phyloP scores from a whole-genome alignment of 2,888 invertebrate species.

The Eristalis tenax region DNA sequence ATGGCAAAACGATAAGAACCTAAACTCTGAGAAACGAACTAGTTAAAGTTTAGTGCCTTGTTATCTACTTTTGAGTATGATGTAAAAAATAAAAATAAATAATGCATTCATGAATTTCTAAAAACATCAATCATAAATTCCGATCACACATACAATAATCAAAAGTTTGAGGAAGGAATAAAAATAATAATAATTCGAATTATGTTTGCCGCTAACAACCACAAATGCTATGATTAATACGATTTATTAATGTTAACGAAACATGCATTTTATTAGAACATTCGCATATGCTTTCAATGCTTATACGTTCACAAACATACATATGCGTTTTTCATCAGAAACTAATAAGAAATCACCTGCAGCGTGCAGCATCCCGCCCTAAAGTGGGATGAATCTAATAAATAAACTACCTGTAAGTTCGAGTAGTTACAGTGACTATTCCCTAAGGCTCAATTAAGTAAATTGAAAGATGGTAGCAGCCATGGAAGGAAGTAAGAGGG shows the following conservation, averaged over 20 bases:
- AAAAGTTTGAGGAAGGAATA: slow-evolving; percentile 7
- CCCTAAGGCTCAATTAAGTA: not conserved
- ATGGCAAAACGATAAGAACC: slow-evolving; percentile 8
- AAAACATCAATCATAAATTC: slow-evolving; percentile 32
- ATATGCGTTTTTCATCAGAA: slow-evolving; percentile 13
- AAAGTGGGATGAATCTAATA: not conserved
- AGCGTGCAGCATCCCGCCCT: not conserved
- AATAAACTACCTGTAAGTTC: not conserved
- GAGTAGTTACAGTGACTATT: not conserved
- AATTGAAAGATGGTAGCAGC: not conserved
- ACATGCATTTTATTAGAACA: slow-evolving; percentile 38
- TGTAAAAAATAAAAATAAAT: slow-evolving; percentile 15
- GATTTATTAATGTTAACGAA: not conserved
- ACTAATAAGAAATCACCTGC: slow-evolving; percentile 38
- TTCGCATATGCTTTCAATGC: not conserved
- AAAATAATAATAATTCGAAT: not conserved
- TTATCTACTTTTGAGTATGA: slow-evolving; percentile 44
- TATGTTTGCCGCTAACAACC: slow-evolving; percentile 49
- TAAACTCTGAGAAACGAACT: slow-evolving; percentile 13
- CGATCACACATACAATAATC: slow-evolving; percentile 26
- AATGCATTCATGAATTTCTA: slow-evolving; percentile 43
- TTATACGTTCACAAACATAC: not conserved
- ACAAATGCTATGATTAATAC: slow-evolving; percentile 48
- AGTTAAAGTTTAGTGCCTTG: slow-evolving; percentile 12
- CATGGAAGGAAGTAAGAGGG: not conserved